Percentiles rank a stretch among this genome's conserved stretches.
Conservation (phyloP, 2,797 vertebrate genomes). For the Acridotheres tristis region DNA sequence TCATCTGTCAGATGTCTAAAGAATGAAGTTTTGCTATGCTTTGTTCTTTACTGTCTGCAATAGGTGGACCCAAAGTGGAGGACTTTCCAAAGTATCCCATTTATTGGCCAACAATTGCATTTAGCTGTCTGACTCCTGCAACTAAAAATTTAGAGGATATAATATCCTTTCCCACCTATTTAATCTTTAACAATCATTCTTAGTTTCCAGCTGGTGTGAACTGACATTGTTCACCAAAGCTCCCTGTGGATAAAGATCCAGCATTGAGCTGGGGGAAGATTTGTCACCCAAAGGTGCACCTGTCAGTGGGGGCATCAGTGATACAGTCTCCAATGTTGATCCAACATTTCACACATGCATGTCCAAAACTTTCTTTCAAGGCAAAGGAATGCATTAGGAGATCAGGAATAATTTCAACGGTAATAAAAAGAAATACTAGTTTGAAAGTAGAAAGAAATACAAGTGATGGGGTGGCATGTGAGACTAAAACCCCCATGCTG, state of each 20-base stretch:
- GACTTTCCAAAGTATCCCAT: not conserved
- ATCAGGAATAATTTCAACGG: not conserved
- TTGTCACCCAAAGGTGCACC: not conserved
- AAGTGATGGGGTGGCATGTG: not conserved
- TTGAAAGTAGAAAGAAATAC: not conserved
- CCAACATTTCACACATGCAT: not conserved
- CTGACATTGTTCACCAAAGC: not conserved
- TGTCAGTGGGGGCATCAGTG: not conserved
- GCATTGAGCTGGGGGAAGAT: not conserved
- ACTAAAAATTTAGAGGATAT: not conserved
- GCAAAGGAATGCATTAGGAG: not conserved
- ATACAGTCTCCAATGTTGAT: not conserved
- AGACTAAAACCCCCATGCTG: not conserved
- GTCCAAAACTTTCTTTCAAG: not conserved
- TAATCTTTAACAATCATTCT: not conserved
- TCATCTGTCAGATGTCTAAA: not conserved
- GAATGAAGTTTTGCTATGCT: not conserved
- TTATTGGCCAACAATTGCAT: not conserved
- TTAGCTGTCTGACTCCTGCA: not conserved
- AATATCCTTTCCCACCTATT: not conserved
- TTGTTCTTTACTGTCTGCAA: not conserved
- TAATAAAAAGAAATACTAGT: not conserved
- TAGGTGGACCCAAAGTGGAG: not conserved
- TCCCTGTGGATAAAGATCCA: not conserved
- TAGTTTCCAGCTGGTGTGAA: not conserved